Percentiles rank a stretch among this genome's conserved stretches.
These are phyloP conservation scores for Drosophila oshimai DNA, from an alignment of 1,140 invertebrate species.

Conservation along the genomic window DNA sequence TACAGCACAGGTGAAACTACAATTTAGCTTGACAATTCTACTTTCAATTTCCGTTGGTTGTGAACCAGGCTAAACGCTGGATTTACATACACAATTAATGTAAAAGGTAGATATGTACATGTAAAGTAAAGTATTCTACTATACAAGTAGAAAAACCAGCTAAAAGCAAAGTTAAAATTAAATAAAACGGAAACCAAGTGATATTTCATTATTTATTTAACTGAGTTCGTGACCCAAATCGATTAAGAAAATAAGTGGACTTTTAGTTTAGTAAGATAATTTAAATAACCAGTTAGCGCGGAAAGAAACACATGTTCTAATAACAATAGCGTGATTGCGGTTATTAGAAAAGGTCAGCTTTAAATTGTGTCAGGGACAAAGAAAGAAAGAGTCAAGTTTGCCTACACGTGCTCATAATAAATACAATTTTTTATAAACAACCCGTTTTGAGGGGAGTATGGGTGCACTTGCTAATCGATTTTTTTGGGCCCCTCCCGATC, in stretches of 20 bases:
- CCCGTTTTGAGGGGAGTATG: constrained; percentile 6
- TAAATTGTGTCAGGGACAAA: constrained; percentile 5
- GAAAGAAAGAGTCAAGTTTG: background rate
- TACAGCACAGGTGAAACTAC: too few species aligned
- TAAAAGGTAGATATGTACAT: too few species aligned
- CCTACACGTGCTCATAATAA: constrained; percentile 17
- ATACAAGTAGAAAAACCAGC: background rate
- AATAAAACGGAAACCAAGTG: too few species aligned
- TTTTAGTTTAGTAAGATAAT: background rate
- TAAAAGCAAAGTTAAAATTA: too few species aligned
- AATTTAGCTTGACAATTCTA: too few species aligned
- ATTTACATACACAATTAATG: too few species aligned
- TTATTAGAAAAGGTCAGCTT: background rate
- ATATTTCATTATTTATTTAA: too few species aligned
- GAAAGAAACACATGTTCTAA: background rate
- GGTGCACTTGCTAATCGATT: constrained; percentile 17
- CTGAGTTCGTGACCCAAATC: too few species aligned
- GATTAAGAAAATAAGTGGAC: too few species aligned
- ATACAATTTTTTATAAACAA: constrained; percentile 18
- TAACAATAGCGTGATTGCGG: background rate
- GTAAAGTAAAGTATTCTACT: too few species aligned
- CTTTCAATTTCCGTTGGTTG: background rate
- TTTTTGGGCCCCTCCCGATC: background rate
- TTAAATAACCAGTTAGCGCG: background rate
- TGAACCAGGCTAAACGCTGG: background rate